A percentile compares a stretch with the other conserved stretches of the same genome.
Conservation (phyloP, 2,113 vertebrate species). For the Ophiodon elongatus region DNA sequence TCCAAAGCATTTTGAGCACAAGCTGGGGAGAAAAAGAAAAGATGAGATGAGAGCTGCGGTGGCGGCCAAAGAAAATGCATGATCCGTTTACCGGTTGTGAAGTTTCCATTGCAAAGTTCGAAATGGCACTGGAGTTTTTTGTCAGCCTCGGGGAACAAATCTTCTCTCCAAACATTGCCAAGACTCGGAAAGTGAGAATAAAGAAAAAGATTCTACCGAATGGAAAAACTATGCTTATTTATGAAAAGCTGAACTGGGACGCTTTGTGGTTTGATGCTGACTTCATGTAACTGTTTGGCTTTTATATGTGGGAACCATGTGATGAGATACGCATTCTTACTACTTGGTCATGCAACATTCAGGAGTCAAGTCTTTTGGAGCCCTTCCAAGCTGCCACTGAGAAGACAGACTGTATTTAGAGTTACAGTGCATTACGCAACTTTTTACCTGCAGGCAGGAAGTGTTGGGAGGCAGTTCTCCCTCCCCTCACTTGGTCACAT, state of each 20-base stretch:
- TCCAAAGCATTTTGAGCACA: background rate
- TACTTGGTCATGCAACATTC: background rate
- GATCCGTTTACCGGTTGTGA: background rate
- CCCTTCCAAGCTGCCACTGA: background rate
- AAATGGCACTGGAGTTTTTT: background rate
- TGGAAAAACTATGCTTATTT: background rate
- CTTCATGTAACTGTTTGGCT: background rate
- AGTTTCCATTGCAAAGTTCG: slow-evolving; percentile 34
- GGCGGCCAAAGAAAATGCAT: background rate
- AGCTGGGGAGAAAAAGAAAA: background rate
- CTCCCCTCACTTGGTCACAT: background rate
- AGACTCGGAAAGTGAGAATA: background rate
- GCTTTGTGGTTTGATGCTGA: background rate
- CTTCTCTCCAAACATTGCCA: background rate
- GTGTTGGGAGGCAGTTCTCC: background rate
- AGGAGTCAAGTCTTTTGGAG: background rate
- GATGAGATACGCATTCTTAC: background rate
- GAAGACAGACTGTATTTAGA: background rate
- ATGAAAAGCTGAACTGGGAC: background rate
- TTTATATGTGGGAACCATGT: background rate
- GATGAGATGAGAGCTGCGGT: background rate
- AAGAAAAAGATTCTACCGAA: background rate
- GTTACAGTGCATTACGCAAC: background rate
- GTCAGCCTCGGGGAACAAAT: background rate
- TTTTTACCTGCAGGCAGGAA: slow-evolving; percentile 17